phyloP scores from a whole-genome alignment of 2,113 vertebrate genomes.

The Plecotus auritus region DNA sequence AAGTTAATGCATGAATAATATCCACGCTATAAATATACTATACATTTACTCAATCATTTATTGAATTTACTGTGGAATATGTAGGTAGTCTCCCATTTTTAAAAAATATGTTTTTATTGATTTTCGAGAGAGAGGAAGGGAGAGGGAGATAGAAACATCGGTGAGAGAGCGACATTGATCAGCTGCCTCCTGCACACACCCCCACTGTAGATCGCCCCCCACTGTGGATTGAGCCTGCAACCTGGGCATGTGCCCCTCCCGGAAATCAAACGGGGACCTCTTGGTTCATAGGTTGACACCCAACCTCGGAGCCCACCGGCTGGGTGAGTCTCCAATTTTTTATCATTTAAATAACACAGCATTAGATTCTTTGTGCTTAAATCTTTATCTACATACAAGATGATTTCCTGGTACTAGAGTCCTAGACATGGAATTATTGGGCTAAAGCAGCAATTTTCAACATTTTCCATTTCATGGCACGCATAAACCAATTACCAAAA shows the following conservation, averaged over 20 bases:
- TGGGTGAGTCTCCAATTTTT: neutral
- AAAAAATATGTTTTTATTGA: no score
- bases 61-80: neutral
- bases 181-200: no score
- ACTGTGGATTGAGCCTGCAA: no score
- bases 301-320: no score
- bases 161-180: no score
- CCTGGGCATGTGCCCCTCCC: no score
- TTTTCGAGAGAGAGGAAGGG: no score
- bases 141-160: no score
- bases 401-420: neutral
- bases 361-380: neutral
- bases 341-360: neutral
- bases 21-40: neutral
- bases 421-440: neutral
- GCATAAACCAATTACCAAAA: neutral
- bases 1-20: constrained; percentile 38
- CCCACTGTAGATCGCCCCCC: no score
- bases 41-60: constrained; percentile 8
- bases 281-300: no score
- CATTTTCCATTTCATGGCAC: neutral
- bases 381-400: neutral
- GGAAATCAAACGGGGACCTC: no score
- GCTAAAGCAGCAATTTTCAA: neutral
- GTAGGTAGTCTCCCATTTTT: neutral